Base-by-base conservation (phyloP, 2,888 invertebrate species). In the Hirtodrosophila trivittata region DNA sequence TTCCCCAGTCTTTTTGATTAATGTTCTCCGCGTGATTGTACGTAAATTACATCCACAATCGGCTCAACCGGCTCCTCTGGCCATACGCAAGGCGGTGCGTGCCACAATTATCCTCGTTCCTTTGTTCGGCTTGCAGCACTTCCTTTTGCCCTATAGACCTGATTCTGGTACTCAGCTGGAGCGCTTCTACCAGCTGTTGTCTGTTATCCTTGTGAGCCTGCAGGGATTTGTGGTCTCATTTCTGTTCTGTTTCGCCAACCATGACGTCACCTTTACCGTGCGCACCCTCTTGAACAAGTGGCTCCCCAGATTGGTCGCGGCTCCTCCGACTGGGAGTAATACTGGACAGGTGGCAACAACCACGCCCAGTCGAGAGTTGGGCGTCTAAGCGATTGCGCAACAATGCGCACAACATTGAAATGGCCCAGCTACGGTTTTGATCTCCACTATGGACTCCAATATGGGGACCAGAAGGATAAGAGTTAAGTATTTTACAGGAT, bases 101-200 rank as follows among this genome's bases (percentile, higher is more conserved):
- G 95, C 95, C 0, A 93, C 94, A 0, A 91, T 95, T 5, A 94
- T 95, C 69, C 91, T 95, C 86, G 94, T 95, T n/a, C 95, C 95
- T 0, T 90, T 96, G 0, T 94, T 96, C 56, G 95, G 95, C 0
- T 90, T 95, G 1, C 95, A 96, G 81, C 95, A 94, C 86, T 90
- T 95, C 21, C 89, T 95, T 49, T 92, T 95, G 9, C 95, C 95
- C 0, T 92, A 95, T 71, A 92, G 93, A 8, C 95, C 95, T 0
- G 90, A 92, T 0, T 90, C 92, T 0, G 92, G 92, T 1, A 90
- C 93, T 3, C 89, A 92, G 0, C 90, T 92, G 47, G 93, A 93
- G 69, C 92, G 92, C 16, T 87, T 93, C 45, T 95, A 95, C 87
- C 93, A 94, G 82, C 91, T 95, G 46, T 83, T 93, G 12, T 93